Evolutionary conservation across 1,140 invertebrate genomes (phyloP).

Genomic region (Macrostomum lignano): DNA sequence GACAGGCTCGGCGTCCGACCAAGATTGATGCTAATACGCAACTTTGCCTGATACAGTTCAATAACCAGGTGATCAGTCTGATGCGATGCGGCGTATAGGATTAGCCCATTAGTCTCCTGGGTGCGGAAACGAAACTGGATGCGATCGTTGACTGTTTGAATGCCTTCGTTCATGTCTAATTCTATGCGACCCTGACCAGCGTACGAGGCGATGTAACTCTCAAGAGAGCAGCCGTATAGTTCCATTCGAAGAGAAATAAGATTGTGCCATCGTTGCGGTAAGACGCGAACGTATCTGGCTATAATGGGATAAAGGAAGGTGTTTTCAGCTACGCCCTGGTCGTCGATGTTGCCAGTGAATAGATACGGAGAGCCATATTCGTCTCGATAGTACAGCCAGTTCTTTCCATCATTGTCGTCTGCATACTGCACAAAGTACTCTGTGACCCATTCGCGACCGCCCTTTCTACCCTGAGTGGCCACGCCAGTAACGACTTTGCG

Average conservation of each 20-base stretch:
- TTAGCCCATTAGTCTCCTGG: no score
- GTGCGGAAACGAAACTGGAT: no score
- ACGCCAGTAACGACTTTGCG: slow-evolving; percentile 44
- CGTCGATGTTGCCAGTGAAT: slow-evolving; percentile 68
- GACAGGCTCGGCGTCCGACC: not conserved
- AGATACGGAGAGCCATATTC: slow-evolving; percentile 45
- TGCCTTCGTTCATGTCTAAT: no score
- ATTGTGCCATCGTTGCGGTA: slow-evolving; percentile 74
- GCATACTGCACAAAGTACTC: slow-evolving; percentile 65
- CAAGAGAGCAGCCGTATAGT: slow-evolving; percentile 73
- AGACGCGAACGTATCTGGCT: slow-evolving; percentile 70
- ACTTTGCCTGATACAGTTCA: slow-evolving; percentile 40
- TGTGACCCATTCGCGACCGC: slow-evolving; percentile 58
- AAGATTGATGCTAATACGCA: slow-evolving; percentile 5
- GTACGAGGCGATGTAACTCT: no score
- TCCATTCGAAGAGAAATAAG: slow-evolving; percentile 72
- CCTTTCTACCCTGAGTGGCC: slow-evolving; percentile 48
- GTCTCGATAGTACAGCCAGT: slow-evolving; percentile 43
- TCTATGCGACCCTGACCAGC: no score
- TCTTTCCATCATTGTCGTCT: slow-evolving; percentile 45
- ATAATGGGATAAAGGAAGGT: slow-evolving; percentile 77
- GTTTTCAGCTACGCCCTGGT: slow-evolving; percentile 48
- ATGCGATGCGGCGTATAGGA: no score
- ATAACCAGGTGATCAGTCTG: slow-evolving; percentile 74
- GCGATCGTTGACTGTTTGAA: no score